Evolutionary conservation across 2,113 vertebrate species (phyloP).

Genomic region (Myotis brandtii): DNA sequence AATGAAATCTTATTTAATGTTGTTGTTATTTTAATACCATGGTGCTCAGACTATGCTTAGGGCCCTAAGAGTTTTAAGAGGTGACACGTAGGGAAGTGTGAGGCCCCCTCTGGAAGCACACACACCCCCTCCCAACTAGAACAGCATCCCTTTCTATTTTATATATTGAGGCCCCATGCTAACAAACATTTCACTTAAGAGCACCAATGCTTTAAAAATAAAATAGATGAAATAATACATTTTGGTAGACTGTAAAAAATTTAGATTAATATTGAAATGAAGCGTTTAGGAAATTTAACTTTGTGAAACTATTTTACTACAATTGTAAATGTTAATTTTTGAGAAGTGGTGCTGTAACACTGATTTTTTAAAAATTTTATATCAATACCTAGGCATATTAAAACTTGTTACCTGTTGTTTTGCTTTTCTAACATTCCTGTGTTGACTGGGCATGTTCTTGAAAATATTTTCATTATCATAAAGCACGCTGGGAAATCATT

Average conservation of each 20-base stretch:
- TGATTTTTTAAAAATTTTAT: neutral
- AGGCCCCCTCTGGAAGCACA: neutral
- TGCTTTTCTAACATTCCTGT: constrained; percentile 64
- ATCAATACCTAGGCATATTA: constrained; percentile 48
- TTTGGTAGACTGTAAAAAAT: neutral
- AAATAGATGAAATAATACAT: neutral
- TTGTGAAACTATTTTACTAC: constrained; percentile 33
- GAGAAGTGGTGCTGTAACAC: constrained; percentile 38
- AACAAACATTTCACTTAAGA: constrained; percentile 42
- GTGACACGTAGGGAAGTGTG: neutral
- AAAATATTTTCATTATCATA: constrained; percentile 63
- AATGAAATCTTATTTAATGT: neutral
- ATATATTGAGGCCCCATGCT: neutral
- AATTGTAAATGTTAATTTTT: constrained; percentile 51
- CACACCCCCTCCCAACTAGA: neutral
- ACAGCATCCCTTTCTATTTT: neutral
- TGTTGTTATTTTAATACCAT: neutral
- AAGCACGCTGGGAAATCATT: constrained; percentile 47
- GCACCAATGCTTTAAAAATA: neutral
- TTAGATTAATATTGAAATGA: constrained; percentile 49
- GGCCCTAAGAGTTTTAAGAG: neutral
- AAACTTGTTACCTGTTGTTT: constrained; percentile 40
- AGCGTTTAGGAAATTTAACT: constrained; percentile 52
- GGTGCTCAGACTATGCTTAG: neutral
- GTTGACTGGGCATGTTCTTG: constrained; percentile 50